A percentile compares a stretch with the other conserved stretches of the same genome.
These are phyloP conservation scores for Phylloscopus trochiloides DNA, from an alignment of 2,113 vertebrate genomes.

Conservation along the genomic window DNA sequence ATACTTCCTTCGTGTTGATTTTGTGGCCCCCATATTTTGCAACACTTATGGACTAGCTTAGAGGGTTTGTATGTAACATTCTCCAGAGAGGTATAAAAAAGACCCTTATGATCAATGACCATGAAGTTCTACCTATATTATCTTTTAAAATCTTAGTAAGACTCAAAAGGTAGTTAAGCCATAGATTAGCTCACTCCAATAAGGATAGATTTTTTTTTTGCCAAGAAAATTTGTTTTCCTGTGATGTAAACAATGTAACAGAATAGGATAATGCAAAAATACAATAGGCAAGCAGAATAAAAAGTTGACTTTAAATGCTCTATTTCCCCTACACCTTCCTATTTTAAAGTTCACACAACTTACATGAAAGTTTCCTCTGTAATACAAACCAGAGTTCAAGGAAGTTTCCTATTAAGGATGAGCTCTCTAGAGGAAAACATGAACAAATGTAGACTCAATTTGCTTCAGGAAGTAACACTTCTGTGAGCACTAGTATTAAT, in stretches of 20 bases:
- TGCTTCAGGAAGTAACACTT: neutral
- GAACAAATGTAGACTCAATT: neutral
- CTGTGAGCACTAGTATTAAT: neutral
- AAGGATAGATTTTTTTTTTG: neutral
- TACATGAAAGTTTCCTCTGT: neutral
- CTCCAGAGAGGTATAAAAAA: neutral
- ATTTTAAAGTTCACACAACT: neutral
- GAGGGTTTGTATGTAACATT: neutral
- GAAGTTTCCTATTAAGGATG: neutral
- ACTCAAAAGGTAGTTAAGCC: neutral
- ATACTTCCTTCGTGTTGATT: neutral
- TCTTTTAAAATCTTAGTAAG: neutral
- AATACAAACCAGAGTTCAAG: neutral
- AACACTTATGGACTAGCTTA: neutral
- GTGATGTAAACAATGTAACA: neutral
- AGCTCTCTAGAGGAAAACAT: neutral
- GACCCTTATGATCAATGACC: neutral
- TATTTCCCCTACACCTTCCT: neutral
- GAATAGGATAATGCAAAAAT: neutral
- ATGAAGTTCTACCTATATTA: neutral
- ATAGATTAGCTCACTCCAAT: neutral
- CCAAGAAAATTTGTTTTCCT: fast-evolving
- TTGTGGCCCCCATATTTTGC: neutral
- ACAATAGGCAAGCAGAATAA: neutral
- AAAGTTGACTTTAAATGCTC: neutral